These are phyloP conservation scores for Geococcyx californianus DNA, from an alignment of 2,113 vertebrate genomes.

Conservation along the genomic window DNA sequence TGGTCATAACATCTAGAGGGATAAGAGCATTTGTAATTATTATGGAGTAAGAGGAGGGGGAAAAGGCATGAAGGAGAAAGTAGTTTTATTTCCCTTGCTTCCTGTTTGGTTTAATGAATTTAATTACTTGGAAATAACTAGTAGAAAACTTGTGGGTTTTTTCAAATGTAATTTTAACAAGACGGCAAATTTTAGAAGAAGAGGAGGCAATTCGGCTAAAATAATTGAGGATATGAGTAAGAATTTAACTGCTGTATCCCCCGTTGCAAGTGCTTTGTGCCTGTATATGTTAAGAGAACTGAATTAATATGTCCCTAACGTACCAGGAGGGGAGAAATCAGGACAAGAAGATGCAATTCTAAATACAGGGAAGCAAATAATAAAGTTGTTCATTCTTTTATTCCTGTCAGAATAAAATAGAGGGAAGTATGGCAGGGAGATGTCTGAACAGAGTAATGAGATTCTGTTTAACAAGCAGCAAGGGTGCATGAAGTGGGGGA, in stretches of 20 bases:
- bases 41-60: not conserved
- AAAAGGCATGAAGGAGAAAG: slow-evolving; percentile 10
- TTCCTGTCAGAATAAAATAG: not conserved
- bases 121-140: slow-evolving; percentile 38
- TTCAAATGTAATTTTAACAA: slow-evolving; percentile 27
- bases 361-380: not conserved
- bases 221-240: not conserved
- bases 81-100: slow-evolving; percentile 22
- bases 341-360: not conserved
- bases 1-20: not conserved
- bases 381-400: not conserved
- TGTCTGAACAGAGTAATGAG: not conserved
- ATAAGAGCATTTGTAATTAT: not conserved
- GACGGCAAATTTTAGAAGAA: slow-evolving; percentile 5
- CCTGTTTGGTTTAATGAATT: slow-evolving; percentile 41
- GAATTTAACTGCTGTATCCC: not conserved
- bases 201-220: not conserved
- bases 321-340: not conserved
- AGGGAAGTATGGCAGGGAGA: not conserved
- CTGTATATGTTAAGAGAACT: not conserved
- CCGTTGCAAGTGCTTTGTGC: not conserved
- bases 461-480: not conserved
- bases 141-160: slow-evolving; percentile 4
- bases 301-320: not conserved
- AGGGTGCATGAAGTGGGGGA: not conserved